Evolutionary conservation across 2,888 invertebrate genomes (phyloP).

Genomic region (Mactromeris polynyma): DNA sequence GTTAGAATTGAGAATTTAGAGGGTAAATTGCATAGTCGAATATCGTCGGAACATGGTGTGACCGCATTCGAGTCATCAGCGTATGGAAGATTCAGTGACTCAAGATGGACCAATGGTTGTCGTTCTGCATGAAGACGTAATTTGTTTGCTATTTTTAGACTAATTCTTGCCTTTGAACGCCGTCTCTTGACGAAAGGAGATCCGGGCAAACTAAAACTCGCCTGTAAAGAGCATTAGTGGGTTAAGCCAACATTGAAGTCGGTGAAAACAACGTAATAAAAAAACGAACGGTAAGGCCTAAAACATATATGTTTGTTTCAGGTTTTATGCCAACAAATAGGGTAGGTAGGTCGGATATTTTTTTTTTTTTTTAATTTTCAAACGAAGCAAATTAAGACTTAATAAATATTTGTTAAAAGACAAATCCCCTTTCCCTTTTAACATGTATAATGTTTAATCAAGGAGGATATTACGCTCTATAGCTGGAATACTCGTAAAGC

Average conservation of each 20-base stretch:
- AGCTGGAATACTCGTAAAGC: too few relatives aligned
- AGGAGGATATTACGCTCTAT: too few relatives aligned
- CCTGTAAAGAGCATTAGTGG: slow-evolving; percentile 89
- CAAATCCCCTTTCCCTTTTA: too few relatives aligned
- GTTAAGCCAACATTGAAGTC: slow-evolving; percentile 24
- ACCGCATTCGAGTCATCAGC: slow-evolving; percentile 99
- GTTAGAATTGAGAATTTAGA: slow-evolving; percentile 88
- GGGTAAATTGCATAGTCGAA: slow-evolving; percentile 84
- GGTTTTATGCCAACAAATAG: too few relatives aligned
- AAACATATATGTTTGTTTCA: too few relatives aligned
- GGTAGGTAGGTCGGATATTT: too few relatives aligned
- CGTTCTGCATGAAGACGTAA: slow-evolving; percentile 90
- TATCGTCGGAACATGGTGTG: slow-evolving; percentile 98
- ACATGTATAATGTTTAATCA: too few relatives aligned
- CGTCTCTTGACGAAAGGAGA: slow-evolving; percentile 98
- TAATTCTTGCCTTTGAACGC: slow-evolving; percentile 90
- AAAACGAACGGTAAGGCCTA: too few relatives aligned
- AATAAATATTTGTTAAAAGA: too few relatives aligned
- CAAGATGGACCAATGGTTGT: slow-evolving; percentile 97
- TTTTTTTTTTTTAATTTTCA: too few relatives aligned
- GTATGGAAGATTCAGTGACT: slow-evolving; percentile 92
- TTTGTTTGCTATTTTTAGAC: slow-evolving; percentile 86
- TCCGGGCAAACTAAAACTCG: slow-evolving; percentile 98
- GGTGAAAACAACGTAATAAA: slow-evolving; percentile 16
- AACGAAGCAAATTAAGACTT: too few relatives aligned